Evolutionary conservation across 2,797 vertebrate species (phyloP).

Genomic region (Rallus crepitans): DNA sequence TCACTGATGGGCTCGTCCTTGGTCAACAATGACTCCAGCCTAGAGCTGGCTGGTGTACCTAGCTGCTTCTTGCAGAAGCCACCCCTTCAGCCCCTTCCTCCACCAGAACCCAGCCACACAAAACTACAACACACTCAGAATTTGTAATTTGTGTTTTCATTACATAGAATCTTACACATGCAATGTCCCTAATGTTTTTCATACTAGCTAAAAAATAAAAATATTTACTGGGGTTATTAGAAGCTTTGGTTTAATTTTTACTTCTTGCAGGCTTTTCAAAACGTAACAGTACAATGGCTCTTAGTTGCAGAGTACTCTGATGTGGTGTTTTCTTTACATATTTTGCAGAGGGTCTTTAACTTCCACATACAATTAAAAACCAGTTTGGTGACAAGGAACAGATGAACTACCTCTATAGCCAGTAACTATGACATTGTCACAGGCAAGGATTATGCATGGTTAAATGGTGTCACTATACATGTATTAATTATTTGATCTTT

Average conservation of each 20-base stretch:
- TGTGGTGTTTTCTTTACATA: not conserved
- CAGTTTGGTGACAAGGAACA: not conserved
- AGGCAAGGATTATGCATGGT: not conserved
- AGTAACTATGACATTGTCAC: not conserved
- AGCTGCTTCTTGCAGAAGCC: too few species aligned
- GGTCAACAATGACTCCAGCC: too few species aligned
- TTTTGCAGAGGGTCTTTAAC: not conserved
- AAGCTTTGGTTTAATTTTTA: not conserved
- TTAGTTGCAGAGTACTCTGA: not conserved
- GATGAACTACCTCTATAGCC: not conserved
- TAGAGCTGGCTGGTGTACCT: too few species aligned
- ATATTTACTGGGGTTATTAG: not conserved
- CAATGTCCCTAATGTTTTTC: not conserved
- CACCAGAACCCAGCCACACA: too few species aligned
- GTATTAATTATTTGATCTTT: not conserved
- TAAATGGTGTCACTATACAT: not conserved
- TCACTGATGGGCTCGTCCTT: too few species aligned
- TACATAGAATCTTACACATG: not conserved
- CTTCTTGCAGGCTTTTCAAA: not conserved
- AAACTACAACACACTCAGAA: not conserved
- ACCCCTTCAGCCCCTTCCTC: too few species aligned
- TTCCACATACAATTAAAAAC: not conserved
- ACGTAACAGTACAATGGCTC: not conserved
- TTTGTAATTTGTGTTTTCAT: not conserved
- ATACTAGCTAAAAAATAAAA: not conserved